Conservation (phyloP, 2,797 vertebrate genomes). For the Danio albolineatus region DNA sequence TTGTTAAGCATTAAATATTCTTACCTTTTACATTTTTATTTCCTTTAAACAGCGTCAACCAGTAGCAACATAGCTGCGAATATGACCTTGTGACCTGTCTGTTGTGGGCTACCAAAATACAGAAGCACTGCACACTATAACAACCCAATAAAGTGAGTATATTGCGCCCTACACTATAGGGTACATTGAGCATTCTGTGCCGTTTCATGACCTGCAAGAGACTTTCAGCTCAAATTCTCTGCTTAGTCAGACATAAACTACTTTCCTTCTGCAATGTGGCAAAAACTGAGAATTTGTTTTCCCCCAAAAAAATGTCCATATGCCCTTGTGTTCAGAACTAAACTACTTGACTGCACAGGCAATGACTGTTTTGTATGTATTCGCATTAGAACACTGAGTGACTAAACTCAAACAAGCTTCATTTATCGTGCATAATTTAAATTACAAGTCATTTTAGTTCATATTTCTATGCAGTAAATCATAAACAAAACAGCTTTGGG, state of each 20-base stretch:
- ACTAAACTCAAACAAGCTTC: no score
- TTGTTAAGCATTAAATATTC: no score
- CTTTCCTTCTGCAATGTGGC: constrained; percentile 24
- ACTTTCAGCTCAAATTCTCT: constrained; percentile 50
- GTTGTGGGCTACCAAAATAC: background rate
- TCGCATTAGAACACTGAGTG: background rate
- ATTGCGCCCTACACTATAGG: background rate
- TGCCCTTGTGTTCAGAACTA: background rate
- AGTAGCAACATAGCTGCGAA: background rate
- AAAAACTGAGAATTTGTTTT: background rate
- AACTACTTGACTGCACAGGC: constrained; percentile 13
- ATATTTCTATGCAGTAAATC: background rate
- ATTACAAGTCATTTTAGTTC: background rate
- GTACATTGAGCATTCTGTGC: constrained; percentile 1
- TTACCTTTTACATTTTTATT: no score
- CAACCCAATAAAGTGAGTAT: background rate
- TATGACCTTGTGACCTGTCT: constrained; percentile 9
- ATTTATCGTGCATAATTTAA: no score
- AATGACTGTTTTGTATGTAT: background rate
- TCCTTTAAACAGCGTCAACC: background rate
- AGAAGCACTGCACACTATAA: background rate
- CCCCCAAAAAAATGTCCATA: background rate
- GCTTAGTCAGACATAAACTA: constrained; percentile 39
- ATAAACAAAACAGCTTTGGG: background rate
- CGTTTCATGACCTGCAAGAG: constrained; percentile 34